These are phyloP conservation scores for Halichoerus grypus DNA, from an alignment of 2,113 vertebrate genomes.

Conservation along the genomic window DNA sequence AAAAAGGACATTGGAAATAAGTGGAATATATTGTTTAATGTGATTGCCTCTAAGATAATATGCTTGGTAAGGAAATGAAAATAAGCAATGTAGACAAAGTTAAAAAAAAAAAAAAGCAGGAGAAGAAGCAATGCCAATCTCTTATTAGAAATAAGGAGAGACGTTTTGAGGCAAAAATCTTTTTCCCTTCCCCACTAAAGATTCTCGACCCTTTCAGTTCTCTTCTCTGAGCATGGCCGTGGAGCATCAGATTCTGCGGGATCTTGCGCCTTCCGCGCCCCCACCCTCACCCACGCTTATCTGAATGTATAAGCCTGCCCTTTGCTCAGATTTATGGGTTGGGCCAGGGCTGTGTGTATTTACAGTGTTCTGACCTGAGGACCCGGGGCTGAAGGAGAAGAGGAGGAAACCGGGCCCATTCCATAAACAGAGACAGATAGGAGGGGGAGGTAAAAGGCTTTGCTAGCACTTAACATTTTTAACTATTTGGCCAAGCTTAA, in stretches of 20 bases:
- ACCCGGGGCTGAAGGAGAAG: conserved; percentile 90
- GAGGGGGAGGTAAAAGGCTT: conserved; percentile 87
- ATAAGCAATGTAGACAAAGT: conserved; percentile 59
- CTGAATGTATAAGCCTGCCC: conserved; percentile 91
- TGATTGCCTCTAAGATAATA: conserved; percentile 77
- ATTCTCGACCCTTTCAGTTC: conserved; percentile 44
- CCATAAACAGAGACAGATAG: conserved; percentile 92
- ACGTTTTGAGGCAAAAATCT: not conserved
- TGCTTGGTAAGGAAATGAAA: conserved; percentile 70
- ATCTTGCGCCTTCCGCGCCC: conserved; percentile 23
- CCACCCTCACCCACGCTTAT: conserved; percentile 80
- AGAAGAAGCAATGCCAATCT: not conserved
- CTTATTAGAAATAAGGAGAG: conserved; percentile 55
- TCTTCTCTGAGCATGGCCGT: conserved; percentile 57
- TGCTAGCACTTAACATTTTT: conserved; percentile 90
- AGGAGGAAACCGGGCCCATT: conserved; percentile 89
- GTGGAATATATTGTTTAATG: conserved; percentile 79
- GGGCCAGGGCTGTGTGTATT: conserved; percentile 94
- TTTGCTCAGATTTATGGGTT: conserved; percentile 95
- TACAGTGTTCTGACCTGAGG: conserved; percentile 98
- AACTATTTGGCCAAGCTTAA: conserved; percentile 88
- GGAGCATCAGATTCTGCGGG: conserved; percentile 55
- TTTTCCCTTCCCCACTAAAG: not conserved
- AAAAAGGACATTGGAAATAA: conserved; percentile 69
- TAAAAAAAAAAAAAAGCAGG: not conserved